These are phyloP conservation scores for Acronicta psi DNA, from an alignment of 2,888 invertebrate genomes.

Conservation along the genomic window DNA sequence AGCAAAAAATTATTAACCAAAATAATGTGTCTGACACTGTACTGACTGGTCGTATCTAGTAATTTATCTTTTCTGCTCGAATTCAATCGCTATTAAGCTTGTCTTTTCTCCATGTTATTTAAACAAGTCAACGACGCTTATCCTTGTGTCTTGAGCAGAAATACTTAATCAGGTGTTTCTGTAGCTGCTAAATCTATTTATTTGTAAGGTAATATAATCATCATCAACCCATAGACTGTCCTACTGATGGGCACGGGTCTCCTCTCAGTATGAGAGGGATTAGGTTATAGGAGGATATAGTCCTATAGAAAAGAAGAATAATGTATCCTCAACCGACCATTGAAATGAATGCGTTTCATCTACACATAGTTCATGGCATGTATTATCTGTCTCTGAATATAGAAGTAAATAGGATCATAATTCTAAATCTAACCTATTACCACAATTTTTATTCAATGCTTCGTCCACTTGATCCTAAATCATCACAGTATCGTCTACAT, in stretches of 20 bases:
- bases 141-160: slow-evolving; percentile 6
- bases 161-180: slow-evolving; percentile 14
- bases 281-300: no score
- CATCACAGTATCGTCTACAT: slow-evolving; percentile 17
- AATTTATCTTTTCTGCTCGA: slow-evolving; percentile 35
- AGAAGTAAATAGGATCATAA: neutral
- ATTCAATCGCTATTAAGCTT: slow-evolving; percentile 21
- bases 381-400: no score
- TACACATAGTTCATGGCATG: no score
- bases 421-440: neutral
- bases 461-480: slow-evolving; percentile 14
- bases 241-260: no score
- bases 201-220: neutral
- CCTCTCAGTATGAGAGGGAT: no score
- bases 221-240: no score
- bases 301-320: no score
- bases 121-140: slow-evolving; percentile 5
- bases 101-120: slow-evolving; percentile 23
- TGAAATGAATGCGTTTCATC: no score
- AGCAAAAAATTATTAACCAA: slow-evolving; percentile 25
- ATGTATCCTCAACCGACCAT: no score
- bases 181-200: neutral
- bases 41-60: slow-evolving; percentile 13
- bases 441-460: neutral
- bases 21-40: slow-evolving; percentile 17